Base-by-base conservation (phyloP, 1,140 invertebrate species). In the Drosophila equinoxialis region DNA sequence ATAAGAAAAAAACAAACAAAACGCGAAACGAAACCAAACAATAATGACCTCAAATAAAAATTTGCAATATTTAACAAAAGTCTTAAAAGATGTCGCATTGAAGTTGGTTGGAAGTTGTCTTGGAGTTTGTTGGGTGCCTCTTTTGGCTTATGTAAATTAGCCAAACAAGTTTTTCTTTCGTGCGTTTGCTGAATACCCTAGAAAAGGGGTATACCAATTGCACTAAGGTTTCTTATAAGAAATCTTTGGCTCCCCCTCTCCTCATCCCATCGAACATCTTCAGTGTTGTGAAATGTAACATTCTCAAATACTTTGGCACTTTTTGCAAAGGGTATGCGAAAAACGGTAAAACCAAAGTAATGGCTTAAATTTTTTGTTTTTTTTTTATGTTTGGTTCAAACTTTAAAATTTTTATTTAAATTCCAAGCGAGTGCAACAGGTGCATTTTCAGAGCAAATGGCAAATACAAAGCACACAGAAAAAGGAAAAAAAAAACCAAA, bases 361-460 rank as follows among this genome's bases (percentile, higher is more conserved):
- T 10, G 11, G 35, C 2, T 37, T 0, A 37, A 1, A 10, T 37
- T 37, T 37, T 37, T n/a, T n/a, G n/a, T n/a, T 10, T 37, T 65
- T 67, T 35, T 80, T 77, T 64, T 70, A 57, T 64, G 45, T 81
- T 76, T 70, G 51, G 23, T 39, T 59, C 55, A 26, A 63, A 76
- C 63, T 76, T 30, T 69, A 67, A 37, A 37, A 59, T 85, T 73
- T 65, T 6, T 41, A 42, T 65, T 51, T 73, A 62, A 55, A 51
- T 63, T 48, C 39, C 54, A 45, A 65, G 17, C 41, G 35, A 48
- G 71, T 58, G 67, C 81, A 85, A 85, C 81, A 85, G 82, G 81
- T 85, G 81, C 60, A 48, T 58, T 65, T 55, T 42, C 45, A 51
- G 17, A 51, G 17, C 45, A 51, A 51, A 51, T 11, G 45, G 17